phyloP scores from a whole-genome alignment of 1,140 invertebrate species.

The Pseudobourletiella spinata region DNA sequence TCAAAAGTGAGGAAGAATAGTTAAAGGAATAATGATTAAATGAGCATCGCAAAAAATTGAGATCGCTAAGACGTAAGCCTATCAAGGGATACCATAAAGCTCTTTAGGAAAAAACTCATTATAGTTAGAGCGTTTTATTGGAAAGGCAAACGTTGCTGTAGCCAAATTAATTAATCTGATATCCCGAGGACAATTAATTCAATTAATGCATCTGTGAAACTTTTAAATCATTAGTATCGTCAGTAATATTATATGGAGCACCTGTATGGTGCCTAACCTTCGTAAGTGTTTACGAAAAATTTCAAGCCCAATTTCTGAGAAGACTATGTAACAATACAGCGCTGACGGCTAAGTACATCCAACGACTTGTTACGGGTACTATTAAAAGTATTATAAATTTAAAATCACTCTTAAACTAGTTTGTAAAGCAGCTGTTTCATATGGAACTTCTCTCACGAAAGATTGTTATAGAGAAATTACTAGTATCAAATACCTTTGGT shows the following conservation, averaged over 20 bases:
- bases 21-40: neutral
- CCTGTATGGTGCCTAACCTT: neutral
- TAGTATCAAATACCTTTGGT: no score
- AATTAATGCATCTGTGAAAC: no score
- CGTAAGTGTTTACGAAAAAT: neutral
- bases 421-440: no score
- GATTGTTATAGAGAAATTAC: no score
- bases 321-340: neutral
- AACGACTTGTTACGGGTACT: neutral
- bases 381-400: neutral
- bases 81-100: slow-evolving; percentile 8
- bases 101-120: no score
- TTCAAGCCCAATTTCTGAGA: slow-evolving; percentile 15
- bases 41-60: slow-evolving; percentile 14
- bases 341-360: slow-evolving; percentile 1
- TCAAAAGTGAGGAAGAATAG: no score
- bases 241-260: neutral
- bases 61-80: neutral
- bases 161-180: neutral
- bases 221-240: neutral
- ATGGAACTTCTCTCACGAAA: no score
- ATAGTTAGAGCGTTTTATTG: no score
- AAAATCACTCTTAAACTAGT: neutral
- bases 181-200: neutral
- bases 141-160: slow-evolving; percentile 2